These are phyloP conservation scores for Minunthozetes semirufus DNA, from an alignment of 2,888 invertebrate genomes.

Conservation along the genomic window DNA sequence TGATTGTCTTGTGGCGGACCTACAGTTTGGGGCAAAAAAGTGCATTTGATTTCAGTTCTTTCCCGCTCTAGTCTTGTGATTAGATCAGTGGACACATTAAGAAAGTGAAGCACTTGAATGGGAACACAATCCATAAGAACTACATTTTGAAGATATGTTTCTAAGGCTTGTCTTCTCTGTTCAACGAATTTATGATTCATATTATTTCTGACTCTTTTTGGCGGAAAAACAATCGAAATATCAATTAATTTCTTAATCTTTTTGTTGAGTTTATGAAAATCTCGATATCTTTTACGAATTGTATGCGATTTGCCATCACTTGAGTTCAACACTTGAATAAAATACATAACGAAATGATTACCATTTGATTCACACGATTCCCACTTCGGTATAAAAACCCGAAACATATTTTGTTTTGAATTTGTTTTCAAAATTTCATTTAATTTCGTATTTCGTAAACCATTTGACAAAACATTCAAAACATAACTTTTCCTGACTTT, in stretches of 20 bases:
- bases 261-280: constrained; percentile 9
- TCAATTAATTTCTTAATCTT: neutral
- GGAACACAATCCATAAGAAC: neutral
- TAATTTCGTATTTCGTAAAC: too few relatives aligned
- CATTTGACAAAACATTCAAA: too few relatives aligned
- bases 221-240: neutral
- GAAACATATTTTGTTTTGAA: neutral
- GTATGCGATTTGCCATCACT: neutral
- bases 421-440: too few relatives aligned
- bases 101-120: neutral
- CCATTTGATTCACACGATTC: neutral
- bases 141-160: neutral
- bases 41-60: too few relatives aligned
- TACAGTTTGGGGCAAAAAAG: neutral
- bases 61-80: neutral
- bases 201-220: constrained; percentile 12
- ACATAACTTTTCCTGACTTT: too few relatives aligned
- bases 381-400: neutral
- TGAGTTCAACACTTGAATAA: neutral
- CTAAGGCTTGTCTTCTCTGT: neutral
- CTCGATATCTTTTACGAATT: neutral
- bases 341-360: neutral
- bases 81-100: neutral
- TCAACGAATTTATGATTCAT: neutral
- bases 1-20: too few relatives aligned